Conservation (phyloP, 1,140 invertebrate genomes). For the Panagrolaimus sp. region DNA sequence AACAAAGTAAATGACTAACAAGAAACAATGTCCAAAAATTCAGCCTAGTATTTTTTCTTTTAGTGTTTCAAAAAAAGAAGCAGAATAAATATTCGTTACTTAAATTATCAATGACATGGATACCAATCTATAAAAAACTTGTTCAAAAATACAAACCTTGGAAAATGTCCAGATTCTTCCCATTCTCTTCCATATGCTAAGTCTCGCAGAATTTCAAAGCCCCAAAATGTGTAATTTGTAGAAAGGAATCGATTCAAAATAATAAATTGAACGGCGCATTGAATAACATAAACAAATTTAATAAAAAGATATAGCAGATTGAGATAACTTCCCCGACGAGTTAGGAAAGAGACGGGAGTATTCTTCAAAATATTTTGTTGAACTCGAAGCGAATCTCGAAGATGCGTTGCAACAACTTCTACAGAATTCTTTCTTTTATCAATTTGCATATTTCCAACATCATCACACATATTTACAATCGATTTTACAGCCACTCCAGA, state of each 20-base stretch:
- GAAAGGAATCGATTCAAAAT: constrained; percentile 62
- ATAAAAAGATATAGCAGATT: constrained; percentile 61
- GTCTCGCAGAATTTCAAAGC: constrained; percentile 62
- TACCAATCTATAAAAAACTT: no score
- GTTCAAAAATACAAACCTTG: no score
- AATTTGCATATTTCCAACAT: constrained; percentile 51
- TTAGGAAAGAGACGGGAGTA: constrained; percentile 34
- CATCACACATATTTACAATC: constrained; percentile 55
- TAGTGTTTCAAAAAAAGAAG: no score
- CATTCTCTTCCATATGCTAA: constrained; percentile 59
- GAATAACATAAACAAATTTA: constrained; percentile 61
- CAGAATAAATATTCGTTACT: no score
- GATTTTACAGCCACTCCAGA: constrained; percentile 51
- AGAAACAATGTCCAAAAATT: no score
- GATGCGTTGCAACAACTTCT: constrained; percentile 55
- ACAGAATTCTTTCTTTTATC: constrained; percentile 47
- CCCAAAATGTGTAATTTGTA: constrained; percentile 61
- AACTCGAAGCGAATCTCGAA: constrained; percentile 48
- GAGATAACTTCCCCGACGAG: constrained; percentile 60
- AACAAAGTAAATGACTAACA: no score
- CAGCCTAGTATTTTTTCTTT: no score
- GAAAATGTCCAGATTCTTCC: constrained; percentile 57
- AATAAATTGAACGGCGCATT: constrained; percentile 62
- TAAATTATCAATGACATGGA: no score
- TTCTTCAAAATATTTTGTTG: constrained; percentile 37